Evolutionary conservation across 2,113 vertebrate species (phyloP), one percentile per base, ranked within the genome.

Genomic region (Tinamus guttatus): DNA sequence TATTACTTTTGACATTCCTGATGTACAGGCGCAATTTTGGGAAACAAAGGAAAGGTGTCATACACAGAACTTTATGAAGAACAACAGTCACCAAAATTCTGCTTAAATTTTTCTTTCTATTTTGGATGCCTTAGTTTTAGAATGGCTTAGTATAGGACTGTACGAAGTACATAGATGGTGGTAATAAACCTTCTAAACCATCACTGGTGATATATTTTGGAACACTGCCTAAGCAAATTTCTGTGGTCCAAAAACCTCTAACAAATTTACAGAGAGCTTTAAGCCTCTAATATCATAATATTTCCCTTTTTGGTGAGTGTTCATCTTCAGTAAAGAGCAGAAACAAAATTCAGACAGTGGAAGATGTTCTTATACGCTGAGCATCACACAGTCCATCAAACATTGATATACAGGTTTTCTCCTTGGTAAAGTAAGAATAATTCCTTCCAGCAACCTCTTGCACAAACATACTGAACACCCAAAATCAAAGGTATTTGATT

Each of bases 361-460:
- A 96, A 97, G 95, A 97, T 97, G 97, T 96, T 97, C 96, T 97
- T 94, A 94, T 56, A 98, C 90, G 91, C 94, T 98, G 98, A 98
- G 98, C 93, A 97, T 98, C 97, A 97, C 98, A 99, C 98, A 98
- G 95, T 98, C 98, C 98, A 98, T 97, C 98, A 93, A 97, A 98
- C 98, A 97, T 88, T 95, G 97, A 98, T 95, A 94, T 75, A 97
- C 97, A 96, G 40, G 80, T 96, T 97, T 93, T 83, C 95, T 17
- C 70, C 58, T 92, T 85, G 97, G 97, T 98, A 96, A 97, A 95
- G 70, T 89, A 94, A 94, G 97, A 96, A 76, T 89, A 96, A 94
- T 96, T 97, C 97, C 96, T 96, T 95, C 91, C 91, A 90, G 96
- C 95, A 95, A 95, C 60, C 94, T 94, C 95, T 97, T 98, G 97